These are phyloP conservation scores for Brachionus koreanus DNA, from an alignment of 1,140 invertebrate genomes.

Conservation along the genomic window DNA sequence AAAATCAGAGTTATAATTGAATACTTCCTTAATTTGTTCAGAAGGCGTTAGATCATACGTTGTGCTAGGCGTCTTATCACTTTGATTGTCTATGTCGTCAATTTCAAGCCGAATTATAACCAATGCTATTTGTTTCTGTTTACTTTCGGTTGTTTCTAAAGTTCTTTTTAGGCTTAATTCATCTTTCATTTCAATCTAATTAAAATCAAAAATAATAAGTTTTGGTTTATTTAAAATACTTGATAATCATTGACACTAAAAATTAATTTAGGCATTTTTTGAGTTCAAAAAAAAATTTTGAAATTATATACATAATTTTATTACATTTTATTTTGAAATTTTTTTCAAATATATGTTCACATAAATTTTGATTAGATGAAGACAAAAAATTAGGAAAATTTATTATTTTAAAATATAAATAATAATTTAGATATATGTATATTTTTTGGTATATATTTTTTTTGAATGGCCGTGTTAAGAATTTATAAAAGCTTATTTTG, in stretches of 20 bases:
- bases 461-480: no score
- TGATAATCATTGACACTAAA: neutral
- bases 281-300: neutral
- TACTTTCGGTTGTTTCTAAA: neutral
- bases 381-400: no score
- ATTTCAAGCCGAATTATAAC: neutral
- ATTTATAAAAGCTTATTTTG: no score
- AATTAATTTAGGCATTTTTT: neutral
- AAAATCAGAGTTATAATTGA: neutral
- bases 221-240: neutral
- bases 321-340: neutral
- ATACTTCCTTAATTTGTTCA: neutral
- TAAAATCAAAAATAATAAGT: neutral
- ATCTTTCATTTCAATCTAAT: constrained; percentile 30
- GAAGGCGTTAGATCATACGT: neutral
- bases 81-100: neutral
- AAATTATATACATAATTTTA: neutral
- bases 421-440: no score
- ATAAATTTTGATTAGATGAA: neutral
- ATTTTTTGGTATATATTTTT: no score
- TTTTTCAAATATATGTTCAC: neutral
- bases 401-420: no score
- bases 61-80: neutral
- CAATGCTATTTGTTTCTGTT: neutral
- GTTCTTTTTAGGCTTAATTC: constrained; percentile 1